Percentiles rank a stretch among this genome's conserved stretches.
phyloP scores from a whole-genome alignment of 2,113 vertebrate species.

The Catharus fuscescens region DNA sequence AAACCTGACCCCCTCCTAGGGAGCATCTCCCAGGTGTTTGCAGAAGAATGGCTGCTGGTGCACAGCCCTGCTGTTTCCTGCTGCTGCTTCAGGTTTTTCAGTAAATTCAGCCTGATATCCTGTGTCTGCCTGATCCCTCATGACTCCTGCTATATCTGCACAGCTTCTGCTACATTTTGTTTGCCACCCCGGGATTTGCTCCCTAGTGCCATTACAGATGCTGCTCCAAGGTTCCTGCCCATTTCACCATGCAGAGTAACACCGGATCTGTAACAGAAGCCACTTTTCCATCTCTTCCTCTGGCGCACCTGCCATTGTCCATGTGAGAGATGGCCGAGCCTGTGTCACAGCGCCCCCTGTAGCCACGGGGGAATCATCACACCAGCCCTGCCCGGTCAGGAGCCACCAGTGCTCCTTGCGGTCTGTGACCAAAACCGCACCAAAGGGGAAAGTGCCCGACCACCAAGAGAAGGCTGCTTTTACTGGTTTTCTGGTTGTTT shows the following conservation, averaged over 20 bases:
- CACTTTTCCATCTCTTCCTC: background rate
- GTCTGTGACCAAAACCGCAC: rapidly evolving
- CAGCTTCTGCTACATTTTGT: background rate
- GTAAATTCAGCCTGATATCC: rapidly evolving
- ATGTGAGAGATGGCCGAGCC: no score
- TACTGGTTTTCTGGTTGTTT: no score
- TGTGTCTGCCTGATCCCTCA: rapidly evolving
- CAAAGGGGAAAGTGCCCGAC: rapidly evolving
- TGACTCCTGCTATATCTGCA: rapidly evolving
- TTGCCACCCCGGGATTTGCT: rapidly evolving
- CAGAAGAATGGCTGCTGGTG: rapidly evolving
- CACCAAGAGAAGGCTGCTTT: no score
- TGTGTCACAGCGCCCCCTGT: no score
- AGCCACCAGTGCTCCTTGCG: background rate
- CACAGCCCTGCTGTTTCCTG: background rate
- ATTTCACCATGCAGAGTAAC: no score
- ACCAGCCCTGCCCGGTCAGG: no score
- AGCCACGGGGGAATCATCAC: no score
- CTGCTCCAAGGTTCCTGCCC: no score
- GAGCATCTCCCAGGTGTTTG: rapidly evolving
- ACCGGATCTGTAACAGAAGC: no score
- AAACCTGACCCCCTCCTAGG: background rate
- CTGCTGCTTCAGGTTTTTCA: rapidly evolving
- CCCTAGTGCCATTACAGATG: rapidly evolving
- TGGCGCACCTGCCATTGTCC: rapidly evolving